phyloP scores from a whole-genome alignment of 2,113 vertebrate species.

The Xyliphius kryptos region DNA sequence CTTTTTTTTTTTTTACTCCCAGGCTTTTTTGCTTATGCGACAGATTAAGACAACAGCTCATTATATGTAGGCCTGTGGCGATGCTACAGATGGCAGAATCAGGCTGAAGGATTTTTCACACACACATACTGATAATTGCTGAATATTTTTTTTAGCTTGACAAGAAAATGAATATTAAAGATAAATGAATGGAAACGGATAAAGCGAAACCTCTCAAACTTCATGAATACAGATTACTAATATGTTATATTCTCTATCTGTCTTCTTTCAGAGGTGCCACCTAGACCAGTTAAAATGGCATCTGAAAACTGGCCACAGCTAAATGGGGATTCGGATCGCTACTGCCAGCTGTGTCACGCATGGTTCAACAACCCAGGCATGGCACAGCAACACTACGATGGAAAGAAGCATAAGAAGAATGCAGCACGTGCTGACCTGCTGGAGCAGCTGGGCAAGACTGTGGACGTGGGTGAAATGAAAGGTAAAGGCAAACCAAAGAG shows the following conservation, averaged over 20 bases:
- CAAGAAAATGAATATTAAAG: too few relatives aligned
- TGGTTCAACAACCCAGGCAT: constrained; percentile 97
- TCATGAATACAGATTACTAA: too few relatives aligned
- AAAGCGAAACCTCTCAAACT: too few relatives aligned
- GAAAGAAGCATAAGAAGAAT: constrained; percentile 98
- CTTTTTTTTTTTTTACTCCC: too few relatives aligned
- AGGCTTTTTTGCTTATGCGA: constrained; percentile 13
- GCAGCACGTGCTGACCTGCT: constrained; percentile 84
- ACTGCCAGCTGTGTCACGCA: constrained; percentile 88
- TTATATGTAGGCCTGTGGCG: constrained; percentile 18
- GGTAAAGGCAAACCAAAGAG: too few relatives aligned
- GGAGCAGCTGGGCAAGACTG: constrained; percentile 85
- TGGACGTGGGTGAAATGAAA: constrained; percentile 87
- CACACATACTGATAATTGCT: too few relatives aligned
- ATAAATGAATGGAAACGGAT: too few relatives aligned
- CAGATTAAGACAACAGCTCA: constrained; percentile 27
- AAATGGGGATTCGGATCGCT: constrained; percentile 81
- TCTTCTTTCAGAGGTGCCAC: constrained; percentile 69
- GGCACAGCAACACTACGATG: constrained; percentile 92
- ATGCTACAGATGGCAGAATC: constrained; percentile 19
- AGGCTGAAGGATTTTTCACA: neutral
- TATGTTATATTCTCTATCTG: too few relatives aligned
- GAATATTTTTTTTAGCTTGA: too few relatives aligned
- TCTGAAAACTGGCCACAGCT: constrained; percentile 66
- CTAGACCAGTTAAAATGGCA: constrained; percentile 72